phyloP scores from a whole-genome alignment of 2,888 invertebrate genomes.

The Eupithecia pulchellata region DNA sequence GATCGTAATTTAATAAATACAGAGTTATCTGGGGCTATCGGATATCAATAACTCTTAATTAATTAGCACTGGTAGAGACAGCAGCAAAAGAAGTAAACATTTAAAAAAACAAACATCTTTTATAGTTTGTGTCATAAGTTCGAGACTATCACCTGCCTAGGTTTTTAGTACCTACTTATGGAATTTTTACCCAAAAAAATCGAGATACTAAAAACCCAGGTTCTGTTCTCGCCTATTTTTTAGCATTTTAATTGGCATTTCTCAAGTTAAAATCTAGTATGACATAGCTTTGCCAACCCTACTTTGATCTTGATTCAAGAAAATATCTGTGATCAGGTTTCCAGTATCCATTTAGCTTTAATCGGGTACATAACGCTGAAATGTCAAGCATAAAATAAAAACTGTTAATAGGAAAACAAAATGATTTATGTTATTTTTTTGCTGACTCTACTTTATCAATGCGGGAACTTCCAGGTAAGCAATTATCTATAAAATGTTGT shows the following conservation, averaged over 20 bases:
- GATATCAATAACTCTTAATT: conserved; percentile 8
- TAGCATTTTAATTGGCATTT: neutral
- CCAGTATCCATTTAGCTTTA: conserved; percentile 10
- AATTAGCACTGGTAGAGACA: conserved; percentile 12
- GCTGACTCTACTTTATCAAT: conserved; percentile 16
- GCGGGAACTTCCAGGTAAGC: conserved; percentile 42
- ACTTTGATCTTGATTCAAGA: conserved; percentile 5
- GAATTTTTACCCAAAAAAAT: too few species aligned
- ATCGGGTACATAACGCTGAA: neutral
- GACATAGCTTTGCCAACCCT: neutral
- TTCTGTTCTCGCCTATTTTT: too few species aligned
- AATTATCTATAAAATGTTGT: neutral
- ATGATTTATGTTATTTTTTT: conserved; percentile 17
- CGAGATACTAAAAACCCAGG: too few species aligned
- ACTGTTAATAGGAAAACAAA: neutral
- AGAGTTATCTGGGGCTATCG: conserved; percentile 23
- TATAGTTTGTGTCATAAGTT: too few species aligned
- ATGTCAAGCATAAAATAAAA: neutral
- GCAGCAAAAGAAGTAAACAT: neutral
- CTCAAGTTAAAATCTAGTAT: neutral
- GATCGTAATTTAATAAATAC: conserved; percentile 19
- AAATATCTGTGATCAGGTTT: neutral
- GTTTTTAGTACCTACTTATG: too few species aligned
- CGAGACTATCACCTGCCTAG: too few species aligned
- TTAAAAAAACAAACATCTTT: too few species aligned